A percentile compares a stretch with the other conserved stretches of the same genome.
phyloP scores from a whole-genome alignment of 2,113 vertebrate species.

The Antigone vipio region DNA sequence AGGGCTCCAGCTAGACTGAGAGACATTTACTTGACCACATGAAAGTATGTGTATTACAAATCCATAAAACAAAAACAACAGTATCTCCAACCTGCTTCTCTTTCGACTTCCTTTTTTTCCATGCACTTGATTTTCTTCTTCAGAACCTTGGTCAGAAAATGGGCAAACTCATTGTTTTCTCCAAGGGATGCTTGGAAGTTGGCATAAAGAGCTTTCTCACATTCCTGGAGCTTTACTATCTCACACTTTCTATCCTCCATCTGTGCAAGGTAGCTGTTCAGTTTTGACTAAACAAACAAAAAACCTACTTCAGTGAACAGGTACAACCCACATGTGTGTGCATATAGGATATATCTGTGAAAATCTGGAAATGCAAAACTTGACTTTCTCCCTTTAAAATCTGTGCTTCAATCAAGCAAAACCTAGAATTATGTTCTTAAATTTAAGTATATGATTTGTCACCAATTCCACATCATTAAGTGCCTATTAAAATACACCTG shows the following conservation, averaged over 20 bases:
- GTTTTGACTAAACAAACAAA: conserved; percentile 49
- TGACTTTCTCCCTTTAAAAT: not conserved
- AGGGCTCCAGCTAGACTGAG: not conserved
- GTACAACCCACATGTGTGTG: not conserved
- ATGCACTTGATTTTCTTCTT: conserved; percentile 81
- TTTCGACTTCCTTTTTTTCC: conserved; percentile 72
- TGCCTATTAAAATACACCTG: not conserved
- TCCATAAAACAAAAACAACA: not conserved
- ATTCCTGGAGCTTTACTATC: conserved; percentile 79
- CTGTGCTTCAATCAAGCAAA: not conserved
- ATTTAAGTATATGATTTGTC: not conserved
- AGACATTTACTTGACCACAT: not conserved
- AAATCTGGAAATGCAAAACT: not conserved
- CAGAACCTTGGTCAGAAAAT: conserved; percentile 85
- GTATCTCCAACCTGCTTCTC: conserved; percentile 69
- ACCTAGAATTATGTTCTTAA: not conserved
- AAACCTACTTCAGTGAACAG: not conserved
- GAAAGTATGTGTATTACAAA: not conserved
- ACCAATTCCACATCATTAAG: not conserved
- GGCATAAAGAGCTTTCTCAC: conserved; percentile 74
- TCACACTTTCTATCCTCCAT: conserved; percentile 80
- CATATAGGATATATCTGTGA: not conserved
- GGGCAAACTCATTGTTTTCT: conserved; percentile 83
- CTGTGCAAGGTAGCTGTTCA: conserved; percentile 76
- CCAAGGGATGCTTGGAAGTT: conserved; percentile 83